A percentile compares a stretch with the other conserved stretches of the same genome.
Conservation (phyloP, 1,140 invertebrate genomes). For the Agrilus planipennis region DNA sequence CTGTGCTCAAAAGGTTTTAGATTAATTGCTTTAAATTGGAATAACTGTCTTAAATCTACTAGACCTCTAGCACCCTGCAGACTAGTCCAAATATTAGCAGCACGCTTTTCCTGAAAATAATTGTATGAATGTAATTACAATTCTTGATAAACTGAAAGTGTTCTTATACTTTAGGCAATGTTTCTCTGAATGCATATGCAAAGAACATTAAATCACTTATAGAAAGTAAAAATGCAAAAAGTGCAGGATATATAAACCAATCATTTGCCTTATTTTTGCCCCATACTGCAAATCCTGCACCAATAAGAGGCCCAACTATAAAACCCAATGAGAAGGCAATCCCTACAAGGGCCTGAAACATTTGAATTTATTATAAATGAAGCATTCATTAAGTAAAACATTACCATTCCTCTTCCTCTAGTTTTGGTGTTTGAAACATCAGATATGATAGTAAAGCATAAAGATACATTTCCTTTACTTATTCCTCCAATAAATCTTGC, state of each 20-base stretch:
- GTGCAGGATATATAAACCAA: slow-evolving; percentile 77
- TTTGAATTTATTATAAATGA: slow-evolving; percentile 5
- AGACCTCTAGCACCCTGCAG: slow-evolving; percentile 62
- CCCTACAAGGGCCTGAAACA: slow-evolving; percentile 81
- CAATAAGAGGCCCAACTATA: slow-evolving; percentile 89
- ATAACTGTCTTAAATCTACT: slow-evolving; percentile 41
- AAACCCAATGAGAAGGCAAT: slow-evolving; percentile 97
- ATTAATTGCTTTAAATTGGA: slow-evolving; percentile 51
- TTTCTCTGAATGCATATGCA: slow-evolving; percentile 68
- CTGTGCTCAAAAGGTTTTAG: slow-evolving; percentile 43
- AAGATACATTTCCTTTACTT: slow-evolving; percentile 92
- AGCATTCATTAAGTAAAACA: slow-evolving; percentile 9
- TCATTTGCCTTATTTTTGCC: slow-evolving; percentile 45
- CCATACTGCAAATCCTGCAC: slow-evolving; percentile 76
- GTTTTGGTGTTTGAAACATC: slow-evolving; percentile 76
- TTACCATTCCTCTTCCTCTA: slow-evolving; percentile 89
- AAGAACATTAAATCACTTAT: slow-evolving; percentile 71
- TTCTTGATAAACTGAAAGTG: slow-evolving; percentile 3
- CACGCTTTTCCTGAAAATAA: slow-evolving; percentile 50
- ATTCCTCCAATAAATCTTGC: slow-evolving; percentile 88
- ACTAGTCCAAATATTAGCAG: slow-evolving; percentile 44
- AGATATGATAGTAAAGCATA: slow-evolving; percentile 90
- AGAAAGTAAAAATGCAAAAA: slow-evolving; percentile 72
- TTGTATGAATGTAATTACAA: slow-evolving; percentile 6
- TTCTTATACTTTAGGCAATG: slow-evolving; percentile 53